phyloP scores from a whole-genome alignment of 2,113 vertebrate species.

The Amia ocellicauda region DNA sequence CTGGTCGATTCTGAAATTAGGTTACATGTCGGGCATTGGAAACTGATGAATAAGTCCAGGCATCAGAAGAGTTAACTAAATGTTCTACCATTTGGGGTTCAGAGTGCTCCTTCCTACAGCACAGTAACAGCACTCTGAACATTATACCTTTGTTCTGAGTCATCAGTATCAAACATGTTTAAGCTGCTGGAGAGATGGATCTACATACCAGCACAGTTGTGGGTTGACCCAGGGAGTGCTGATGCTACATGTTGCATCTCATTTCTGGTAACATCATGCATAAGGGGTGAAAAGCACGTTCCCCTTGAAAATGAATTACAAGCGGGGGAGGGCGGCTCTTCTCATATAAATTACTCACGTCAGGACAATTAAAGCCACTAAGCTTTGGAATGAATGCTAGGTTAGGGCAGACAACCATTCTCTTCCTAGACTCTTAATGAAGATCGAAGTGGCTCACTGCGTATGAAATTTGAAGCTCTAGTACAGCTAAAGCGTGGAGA shows the following conservation, averaged over 20 bases:
- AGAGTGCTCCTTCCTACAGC: neutral
- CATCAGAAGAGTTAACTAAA: conserved; percentile 8
- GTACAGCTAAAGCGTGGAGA: no score
- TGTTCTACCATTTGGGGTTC: neutral
- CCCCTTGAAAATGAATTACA: neutral
- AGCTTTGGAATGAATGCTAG: no score
- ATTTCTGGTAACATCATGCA: neutral
- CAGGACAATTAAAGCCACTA: neutral
- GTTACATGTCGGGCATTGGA: conserved; percentile 9
- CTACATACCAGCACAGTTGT: neutral
- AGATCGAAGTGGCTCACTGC: no score
- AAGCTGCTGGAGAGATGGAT: neutral
- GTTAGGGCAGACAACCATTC: no score
- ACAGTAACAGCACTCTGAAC: neutral
- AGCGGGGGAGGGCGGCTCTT: neutral
- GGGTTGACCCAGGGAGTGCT: neutral
- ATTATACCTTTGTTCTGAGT: no score
- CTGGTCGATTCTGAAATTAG: conserved; percentile 3
- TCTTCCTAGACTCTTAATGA: no score
- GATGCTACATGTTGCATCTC: neutral
- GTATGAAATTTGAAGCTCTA: no score
- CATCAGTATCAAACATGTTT: conserved; percentile 1
- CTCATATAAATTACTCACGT: neutral
- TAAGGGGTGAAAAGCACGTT: neutral
- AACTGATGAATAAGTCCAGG: conserved; percentile 15